Evolutionary conservation across 2,797 vertebrate genomes (phyloP).

Genomic region (Falco berigora): DNA sequence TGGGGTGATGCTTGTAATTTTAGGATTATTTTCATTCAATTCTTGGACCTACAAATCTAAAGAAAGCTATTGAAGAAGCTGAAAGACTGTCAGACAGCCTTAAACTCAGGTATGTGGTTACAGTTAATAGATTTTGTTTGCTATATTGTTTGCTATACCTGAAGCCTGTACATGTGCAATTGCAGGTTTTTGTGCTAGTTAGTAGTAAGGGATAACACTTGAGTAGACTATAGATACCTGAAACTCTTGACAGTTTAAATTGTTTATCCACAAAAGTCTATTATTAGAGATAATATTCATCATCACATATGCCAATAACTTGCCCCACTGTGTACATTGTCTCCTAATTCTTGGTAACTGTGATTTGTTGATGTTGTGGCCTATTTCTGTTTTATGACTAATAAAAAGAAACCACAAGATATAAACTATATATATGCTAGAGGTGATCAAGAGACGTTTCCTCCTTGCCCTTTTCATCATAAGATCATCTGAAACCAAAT

Average conservation of each 20-base stretch:
- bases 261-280: not conserved
- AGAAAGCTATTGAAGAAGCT: slow-evolving; percentile 95
- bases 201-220: not conserved
- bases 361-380: not conserved
- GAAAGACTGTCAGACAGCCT: slow-evolving; percentile 96
- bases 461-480: not conserved
- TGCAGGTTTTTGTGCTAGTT: not conserved
- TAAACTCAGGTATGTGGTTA: slow-evolving; percentile 85
- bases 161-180: not conserved
- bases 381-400: not conserved
- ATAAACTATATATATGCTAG: not conserved
- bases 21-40: slow-evolving; percentile 90
- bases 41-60: slow-evolving; percentile 87
- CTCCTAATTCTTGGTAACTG: not conserved
- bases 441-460: not conserved
- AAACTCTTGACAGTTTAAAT: not conserved
- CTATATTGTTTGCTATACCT: not conserved
- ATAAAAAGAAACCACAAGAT: not conserved
- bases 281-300: not conserved
- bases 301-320: not conserved
- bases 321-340: not conserved
- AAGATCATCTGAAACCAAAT: not conserved
- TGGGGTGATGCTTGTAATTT: slow-evolving; percentile 32
- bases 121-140: not conserved
- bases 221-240: not conserved